Conservation (phyloP, 2,113 vertebrate species). For the Puntigrus tetrazona region DNA sequence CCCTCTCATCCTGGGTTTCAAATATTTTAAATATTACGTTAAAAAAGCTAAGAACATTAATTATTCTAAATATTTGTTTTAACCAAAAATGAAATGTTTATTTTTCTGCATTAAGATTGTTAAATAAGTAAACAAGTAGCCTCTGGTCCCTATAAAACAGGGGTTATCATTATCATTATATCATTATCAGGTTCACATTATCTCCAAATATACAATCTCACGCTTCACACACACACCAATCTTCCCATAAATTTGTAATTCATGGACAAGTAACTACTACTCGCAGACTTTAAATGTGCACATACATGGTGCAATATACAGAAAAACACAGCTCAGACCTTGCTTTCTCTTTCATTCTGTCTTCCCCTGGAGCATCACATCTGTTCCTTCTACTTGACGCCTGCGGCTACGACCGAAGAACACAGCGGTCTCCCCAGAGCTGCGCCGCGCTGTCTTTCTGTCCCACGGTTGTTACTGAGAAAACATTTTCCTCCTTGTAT, state of each 20-base stretch:
- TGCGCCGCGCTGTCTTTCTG: not conserved
- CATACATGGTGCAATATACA: conserved; percentile 1
- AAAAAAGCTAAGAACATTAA: too few relatives aligned
- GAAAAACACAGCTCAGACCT: not conserved
- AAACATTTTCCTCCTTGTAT: not conserved
- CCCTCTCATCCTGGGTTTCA: too few relatives aligned
- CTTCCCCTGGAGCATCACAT: conserved; percentile 16
- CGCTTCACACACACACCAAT: too few relatives aligned
- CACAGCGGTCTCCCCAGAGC: not conserved
- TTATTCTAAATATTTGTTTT: too few relatives aligned
- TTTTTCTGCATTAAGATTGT: not conserved
- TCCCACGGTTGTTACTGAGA: not conserved
- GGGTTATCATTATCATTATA: not conserved
- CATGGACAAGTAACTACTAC: not conserved
- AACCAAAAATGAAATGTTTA: not conserved
- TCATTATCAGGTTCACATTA: too few relatives aligned
- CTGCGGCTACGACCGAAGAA: conserved; percentile 1
- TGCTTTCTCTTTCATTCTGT: not conserved
- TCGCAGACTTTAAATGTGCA: not conserved
- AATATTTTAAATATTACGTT: too few relatives aligned
- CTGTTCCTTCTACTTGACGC: conserved; percentile 10
- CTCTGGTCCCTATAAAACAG: not conserved
- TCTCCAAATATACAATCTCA: not conserved
- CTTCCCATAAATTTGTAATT: not conserved
- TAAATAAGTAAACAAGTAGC: not conserved